A percentile compares a stretch with the other conserved stretches of the same genome.
phyloP scores from a whole-genome alignment of 2,113 vertebrate genomes.

The Trachemys scripta region DNA sequence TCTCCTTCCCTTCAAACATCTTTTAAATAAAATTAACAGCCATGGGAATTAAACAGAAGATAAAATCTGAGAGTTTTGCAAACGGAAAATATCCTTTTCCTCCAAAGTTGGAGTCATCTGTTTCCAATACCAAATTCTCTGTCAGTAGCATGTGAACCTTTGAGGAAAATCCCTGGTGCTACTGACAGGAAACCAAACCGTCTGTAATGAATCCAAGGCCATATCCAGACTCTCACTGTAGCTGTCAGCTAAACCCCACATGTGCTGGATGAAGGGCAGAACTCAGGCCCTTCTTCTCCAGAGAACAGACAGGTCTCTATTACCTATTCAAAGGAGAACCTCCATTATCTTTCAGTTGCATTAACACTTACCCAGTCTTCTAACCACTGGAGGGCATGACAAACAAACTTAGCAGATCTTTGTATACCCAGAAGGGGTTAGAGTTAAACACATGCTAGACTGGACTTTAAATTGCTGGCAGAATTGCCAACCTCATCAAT shows the following conservation, averaged over 20 bases:
- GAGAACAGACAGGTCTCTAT: not conserved
- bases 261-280: not conserved
- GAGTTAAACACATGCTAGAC: not conserved
- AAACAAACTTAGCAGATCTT: not conserved
- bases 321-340: not conserved
- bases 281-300: not conserved
- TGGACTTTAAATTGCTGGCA: not conserved
- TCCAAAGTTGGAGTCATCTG: not conserved
- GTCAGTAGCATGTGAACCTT: not conserved
- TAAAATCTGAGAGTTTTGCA: not conserved
- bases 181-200: not conserved
- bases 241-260: not conserved
- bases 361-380: constrained; percentile 15
- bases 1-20: constrained; percentile 93
- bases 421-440: not conserved
- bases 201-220: not conserved
- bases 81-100: not conserved
- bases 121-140: not conserved
- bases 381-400: not conserved
- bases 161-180: not conserved
- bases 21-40: constrained; percentile 67
- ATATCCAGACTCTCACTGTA: not conserved
- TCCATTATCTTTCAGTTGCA: not conserved
- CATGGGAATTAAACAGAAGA: not conserved
- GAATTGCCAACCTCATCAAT: not conserved